These are phyloP conservation scores for Lycodopsis pacificus DNA, from an alignment of 2,797 vertebrate species.

Conservation along the genomic window DNA sequence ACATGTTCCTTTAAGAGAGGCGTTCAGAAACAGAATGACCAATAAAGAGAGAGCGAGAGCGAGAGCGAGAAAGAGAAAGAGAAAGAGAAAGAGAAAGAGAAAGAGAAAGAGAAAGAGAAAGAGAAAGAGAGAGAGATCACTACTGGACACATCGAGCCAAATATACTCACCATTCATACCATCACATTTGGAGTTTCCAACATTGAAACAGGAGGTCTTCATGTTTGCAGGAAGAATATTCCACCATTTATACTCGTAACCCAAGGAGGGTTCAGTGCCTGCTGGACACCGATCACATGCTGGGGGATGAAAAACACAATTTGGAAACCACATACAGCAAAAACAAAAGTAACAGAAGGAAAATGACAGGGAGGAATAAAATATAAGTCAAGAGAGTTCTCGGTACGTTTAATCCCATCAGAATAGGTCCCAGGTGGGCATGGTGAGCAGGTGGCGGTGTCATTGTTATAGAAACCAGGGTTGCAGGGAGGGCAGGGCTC, in stretches of 20 bases:
- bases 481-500: slow-evolving; percentile 97
- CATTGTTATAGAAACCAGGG: slow-evolving; percentile 96
- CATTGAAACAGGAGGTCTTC: slow-evolving; percentile 98
- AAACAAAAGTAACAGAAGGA: not conserved
- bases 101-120: not conserved
- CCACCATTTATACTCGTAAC: slow-evolving; percentile 98
- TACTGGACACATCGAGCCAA: not conserved
- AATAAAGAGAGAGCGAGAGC: not conserved
- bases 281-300: slow-evolving; percentile 92
- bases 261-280: slow-evolving; percentile 93
- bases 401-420: slow-evolving; percentile 87
- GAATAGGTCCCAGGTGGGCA: slow-evolving; percentile 92
- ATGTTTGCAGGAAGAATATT: slow-evolving; percentile 94
- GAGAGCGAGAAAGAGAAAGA: too few species aligned
- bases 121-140: not conserved
- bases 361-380: not conserved
- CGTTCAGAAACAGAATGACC: not conserved
- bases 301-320: slow-evolving; percentile 51
- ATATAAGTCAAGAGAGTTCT: not conserved
- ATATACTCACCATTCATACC: slow-evolving; percentile 92
- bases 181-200: slow-evolving; percentile 96
- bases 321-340: not conserved
- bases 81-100: not conserved
- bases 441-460: slow-evolving; percentile 90
- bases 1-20: not conserved